Percentiles rank a stretch among this genome's conserved stretches.
Conservation (phyloP, 2,113 vertebrate species). For the Nettapus auritus region DNA sequence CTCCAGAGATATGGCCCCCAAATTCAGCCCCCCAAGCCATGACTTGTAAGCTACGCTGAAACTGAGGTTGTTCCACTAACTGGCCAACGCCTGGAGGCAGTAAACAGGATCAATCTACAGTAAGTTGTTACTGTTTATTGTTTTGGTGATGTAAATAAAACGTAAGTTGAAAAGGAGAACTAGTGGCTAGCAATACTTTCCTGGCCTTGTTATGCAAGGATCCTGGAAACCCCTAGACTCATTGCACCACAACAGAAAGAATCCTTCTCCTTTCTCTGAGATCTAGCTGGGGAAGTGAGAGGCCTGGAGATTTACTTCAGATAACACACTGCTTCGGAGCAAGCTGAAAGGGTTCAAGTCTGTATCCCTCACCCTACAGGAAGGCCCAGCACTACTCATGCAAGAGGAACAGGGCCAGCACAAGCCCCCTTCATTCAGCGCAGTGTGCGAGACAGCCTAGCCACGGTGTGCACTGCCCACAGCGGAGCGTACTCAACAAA, state of each 20-base stretch:
- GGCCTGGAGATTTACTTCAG: not conserved
- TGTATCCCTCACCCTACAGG: not conserved
- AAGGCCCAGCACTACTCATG: not conserved
- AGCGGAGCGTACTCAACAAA: not conserved
- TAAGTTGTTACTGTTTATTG: not conserved
- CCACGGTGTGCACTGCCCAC: fast-evolving
- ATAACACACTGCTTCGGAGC: not conserved
- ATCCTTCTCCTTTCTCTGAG: conserved; percentile 50
- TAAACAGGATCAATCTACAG: not conserved
- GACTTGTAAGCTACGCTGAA: not conserved
- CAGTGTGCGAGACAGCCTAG: not conserved
- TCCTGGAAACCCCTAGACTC: not conserved
- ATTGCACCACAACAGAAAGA: conserved; percentile 39
- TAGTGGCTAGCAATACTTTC: conserved; percentile 15
- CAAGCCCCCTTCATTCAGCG: not conserved
- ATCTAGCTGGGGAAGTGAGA: conserved; percentile 50
- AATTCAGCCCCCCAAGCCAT: not conserved
- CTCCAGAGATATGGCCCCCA: not conserved
- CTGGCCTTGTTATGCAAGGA: conserved; percentile 53
- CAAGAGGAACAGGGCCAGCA: not conserved
- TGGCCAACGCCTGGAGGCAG: not conserved
- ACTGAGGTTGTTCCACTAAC: not conserved
- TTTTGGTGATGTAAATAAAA: not conserved
- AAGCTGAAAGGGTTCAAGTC: not conserved
- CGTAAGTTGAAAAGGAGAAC: conserved; percentile 31